A percentile compares a stretch with the other conserved stretches of the same genome.
These are phyloP conservation scores for Anastrepha ludens DNA, from an alignment of 1,140 invertebrate species.

Conservation along the genomic window DNA sequence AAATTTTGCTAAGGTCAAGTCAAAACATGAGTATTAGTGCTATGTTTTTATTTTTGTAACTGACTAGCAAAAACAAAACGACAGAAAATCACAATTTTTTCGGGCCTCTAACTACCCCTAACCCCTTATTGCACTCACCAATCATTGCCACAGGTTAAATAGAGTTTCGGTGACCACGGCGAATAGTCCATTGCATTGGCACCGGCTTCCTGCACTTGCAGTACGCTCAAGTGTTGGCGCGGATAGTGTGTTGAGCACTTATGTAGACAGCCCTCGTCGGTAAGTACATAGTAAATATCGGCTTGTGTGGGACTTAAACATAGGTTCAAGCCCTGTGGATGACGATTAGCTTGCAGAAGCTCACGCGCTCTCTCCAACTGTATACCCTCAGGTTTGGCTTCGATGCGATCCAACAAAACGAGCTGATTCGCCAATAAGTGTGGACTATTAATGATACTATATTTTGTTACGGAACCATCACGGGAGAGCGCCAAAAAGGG, in stretches of 20 bases:
- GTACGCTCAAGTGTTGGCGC: constrained; percentile 82
- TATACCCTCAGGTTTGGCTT: constrained; percentile 79
- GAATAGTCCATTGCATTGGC: constrained; percentile 87
- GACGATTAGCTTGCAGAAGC: constrained; percentile 63
- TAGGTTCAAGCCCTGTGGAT: constrained; percentile 79
- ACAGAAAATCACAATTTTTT: no score
- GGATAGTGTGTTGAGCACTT: constrained; percentile 82
- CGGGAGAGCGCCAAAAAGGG: constrained; percentile 77
- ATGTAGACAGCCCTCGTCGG: constrained; percentile 88
- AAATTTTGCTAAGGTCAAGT: no score
- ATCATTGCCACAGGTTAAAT: constrained; percentile 89
- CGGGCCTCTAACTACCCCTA: no score
- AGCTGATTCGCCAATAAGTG: constrained; percentile 75
- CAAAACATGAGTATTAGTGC: no score
- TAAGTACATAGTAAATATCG: constrained; percentile 86
- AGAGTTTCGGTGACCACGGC: constrained; percentile 83
- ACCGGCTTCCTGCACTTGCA: constrained; percentile 86
- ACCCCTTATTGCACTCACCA: constrained; percentile 76
- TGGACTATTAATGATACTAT: constrained; percentile 73
- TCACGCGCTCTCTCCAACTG: constrained; percentile 57
- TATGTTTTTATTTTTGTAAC: no score
- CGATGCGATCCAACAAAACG: constrained; percentile 79
- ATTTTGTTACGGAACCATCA: constrained; percentile 78
- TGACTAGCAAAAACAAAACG: no score
- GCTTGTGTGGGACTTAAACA: constrained; percentile 80